Conservation (phyloP, 2,113 vertebrate species). For the Microtus richardsoni region DNA sequence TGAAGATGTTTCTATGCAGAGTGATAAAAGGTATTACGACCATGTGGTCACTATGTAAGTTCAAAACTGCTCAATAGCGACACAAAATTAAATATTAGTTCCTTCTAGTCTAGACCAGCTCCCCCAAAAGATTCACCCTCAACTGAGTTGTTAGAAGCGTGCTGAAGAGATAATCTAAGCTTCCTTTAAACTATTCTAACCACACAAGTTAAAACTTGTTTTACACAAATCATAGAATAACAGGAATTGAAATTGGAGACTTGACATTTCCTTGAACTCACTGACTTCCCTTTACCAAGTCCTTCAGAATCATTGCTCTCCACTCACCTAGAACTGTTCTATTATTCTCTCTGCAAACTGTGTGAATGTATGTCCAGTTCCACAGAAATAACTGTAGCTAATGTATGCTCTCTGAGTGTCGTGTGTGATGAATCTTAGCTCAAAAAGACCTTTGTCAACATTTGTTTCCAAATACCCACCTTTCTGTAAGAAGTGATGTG, state of each 20-base stretch:
- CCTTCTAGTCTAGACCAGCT: neutral
- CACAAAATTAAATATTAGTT: slow-evolving; percentile 53
- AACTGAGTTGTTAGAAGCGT: neutral
- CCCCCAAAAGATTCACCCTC: neutral
- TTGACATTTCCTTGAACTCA: neutral
- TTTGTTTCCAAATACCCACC: neutral
- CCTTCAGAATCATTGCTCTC: neutral
- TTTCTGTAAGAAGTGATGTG: neutral
- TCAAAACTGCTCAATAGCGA: neutral
- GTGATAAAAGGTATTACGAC: neutral
- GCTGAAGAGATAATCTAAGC: slow-evolving; percentile 22
- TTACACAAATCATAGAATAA: neutral
- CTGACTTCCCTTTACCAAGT: neutral
- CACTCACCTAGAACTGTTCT: neutral
- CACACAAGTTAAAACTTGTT: neutral
- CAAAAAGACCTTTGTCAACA: neutral
- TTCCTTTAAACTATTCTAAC: neutral
- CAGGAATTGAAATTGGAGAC: neutral
- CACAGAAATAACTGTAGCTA: neutral
- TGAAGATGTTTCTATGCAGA: neutral
- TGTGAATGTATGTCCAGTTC: neutral
- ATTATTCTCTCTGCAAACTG: neutral
- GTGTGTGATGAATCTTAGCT: neutral
- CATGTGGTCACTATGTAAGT: neutral
- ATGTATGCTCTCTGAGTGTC: neutral